Evolutionary conservation across 2,113 vertebrate genomes (phyloP), one percentile per base, ranked within the genome.

Genomic region (Petaurus breviceps): DNA sequence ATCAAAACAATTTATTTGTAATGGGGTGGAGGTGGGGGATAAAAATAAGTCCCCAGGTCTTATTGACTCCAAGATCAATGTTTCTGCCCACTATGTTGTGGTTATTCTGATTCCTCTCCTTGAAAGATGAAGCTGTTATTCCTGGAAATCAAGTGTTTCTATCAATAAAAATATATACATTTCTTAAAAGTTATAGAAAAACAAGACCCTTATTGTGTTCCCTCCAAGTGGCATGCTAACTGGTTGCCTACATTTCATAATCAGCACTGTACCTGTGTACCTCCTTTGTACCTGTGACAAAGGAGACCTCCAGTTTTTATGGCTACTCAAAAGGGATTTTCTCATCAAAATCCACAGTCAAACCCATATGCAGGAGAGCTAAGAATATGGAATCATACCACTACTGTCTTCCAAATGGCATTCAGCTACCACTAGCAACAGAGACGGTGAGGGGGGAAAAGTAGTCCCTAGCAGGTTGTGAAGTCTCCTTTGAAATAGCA

Each of bases 401-500:
- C 28, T 93, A 43, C 8, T 9, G 26, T 25, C 84, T 53, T 5
- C 61, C 4, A 10, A 93, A 68, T 22, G 95, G 22, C 57, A 90
- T 53, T 51, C 46, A 22, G 22, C 22, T 84, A 57, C 2, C 1
- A 25, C 51, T 6, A n/a, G 19, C n/a, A 95, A 53, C 91, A 26
- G 90, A 51, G 47, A n/a, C n/a, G n/a, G 90, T 51, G 84, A 89
- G 55, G 47, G 90, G 55, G 90, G 52, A 95, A 51, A 93, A 6
- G 43, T 12, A 46, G 94, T 91, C 54, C 31, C 57, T 6, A 51
- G 92, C 46, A 93, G 94, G 43, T 53, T 51, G 93, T 89, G 51
- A 95, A 84, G 47, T 46, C 68, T 92, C n/a, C 90, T 84, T 93
- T 31, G 22, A 96, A 96, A 91, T 22, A 96, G 93, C 92, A n/a